Evolutionary conservation across 37 sponge, comb jelly and placozoan species (phyloP).

Genomic region (Amphimedon queenslandica): DNA sequence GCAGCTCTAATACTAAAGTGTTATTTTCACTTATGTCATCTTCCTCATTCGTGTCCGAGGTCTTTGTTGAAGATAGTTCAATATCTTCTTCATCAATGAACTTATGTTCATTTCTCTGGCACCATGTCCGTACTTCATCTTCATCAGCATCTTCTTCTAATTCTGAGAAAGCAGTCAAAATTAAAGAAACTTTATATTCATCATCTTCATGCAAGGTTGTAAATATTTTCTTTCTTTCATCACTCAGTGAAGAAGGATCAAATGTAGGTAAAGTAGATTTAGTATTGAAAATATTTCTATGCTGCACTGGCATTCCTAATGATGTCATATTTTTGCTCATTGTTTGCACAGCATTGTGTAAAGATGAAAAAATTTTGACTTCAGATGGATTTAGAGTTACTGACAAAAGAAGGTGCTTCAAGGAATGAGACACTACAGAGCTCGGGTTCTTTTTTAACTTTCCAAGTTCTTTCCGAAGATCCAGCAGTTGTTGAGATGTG

Average conservation of each 20-base stretch:
- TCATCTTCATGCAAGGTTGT: background rate
- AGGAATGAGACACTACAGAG: background rate
- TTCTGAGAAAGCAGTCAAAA: conserved; percentile 22
- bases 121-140: conserved; percentile 35
- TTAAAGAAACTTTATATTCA: background rate
- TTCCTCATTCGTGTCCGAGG: background rate
- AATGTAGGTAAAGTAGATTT: background rate
- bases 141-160: background rate
- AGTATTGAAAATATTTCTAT: background rate
- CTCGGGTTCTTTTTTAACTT: background rate
- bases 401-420: background rate
- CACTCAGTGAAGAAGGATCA: background rate
- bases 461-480: conserved; percentile 45
- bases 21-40: conserved; percentile 7
- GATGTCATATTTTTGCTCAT: background rate
- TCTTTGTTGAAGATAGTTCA: background rate
- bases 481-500: conserved; percentile 56
- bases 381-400: background rate
- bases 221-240: background rate
- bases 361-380: background rate
- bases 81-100: conserved; percentile 7
- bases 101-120: conserved; percentile 7
- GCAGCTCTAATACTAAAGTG: conserved; percentile 19
- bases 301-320: background rate
- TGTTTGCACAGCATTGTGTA: background rate